A percentile compares a stretch with the other conserved stretches of the same genome.
phyloP scores from a whole-genome alignment of 2,888 invertebrate genomes.

The Harmothoe impar region DNA sequence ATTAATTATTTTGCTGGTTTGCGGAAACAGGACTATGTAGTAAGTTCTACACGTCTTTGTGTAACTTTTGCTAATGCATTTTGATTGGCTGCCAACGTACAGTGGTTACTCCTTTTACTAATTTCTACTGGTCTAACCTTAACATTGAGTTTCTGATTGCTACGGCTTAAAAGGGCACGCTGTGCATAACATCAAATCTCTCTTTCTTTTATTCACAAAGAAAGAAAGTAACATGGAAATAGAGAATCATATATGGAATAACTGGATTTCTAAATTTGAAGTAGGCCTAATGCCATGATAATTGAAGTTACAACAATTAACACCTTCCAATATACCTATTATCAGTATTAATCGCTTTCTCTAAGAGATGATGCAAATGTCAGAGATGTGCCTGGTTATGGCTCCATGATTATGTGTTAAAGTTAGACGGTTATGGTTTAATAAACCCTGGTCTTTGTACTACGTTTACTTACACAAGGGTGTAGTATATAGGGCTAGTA shows the following conservation, averaged over 20 bases:
- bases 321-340: too few relatives aligned
- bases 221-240: too few relatives aligned
- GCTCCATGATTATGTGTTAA: neutral
- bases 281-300: too few relatives aligned
- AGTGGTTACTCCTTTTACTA: slow-evolving; percentile 18
- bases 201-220: too few relatives aligned
- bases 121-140: neutral
- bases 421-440: slow-evolving; percentile 14
- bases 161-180: too few relatives aligned
- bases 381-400: neutral
- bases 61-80: slow-evolving; percentile 45
- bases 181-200: too few relatives aligned
- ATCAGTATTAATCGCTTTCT: too few relatives aligned
- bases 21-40: slow-evolving; percentile 64
- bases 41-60: slow-evolving; percentile 53
- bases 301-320: too few relatives aligned
- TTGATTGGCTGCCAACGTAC: slow-evolving; percentile 21
- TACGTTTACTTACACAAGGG: neutral
- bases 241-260: too few relatives aligned
- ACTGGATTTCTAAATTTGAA: too few relatives aligned
- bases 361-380: too few relatives aligned
- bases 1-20: slow-evolving; percentile 59
- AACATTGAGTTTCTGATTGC: neutral
- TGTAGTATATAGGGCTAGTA: neutral
- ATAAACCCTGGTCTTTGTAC: neutral